phyloP scores from a whole-genome alignment of 2,113 vertebrate species.

The Eulacestoma nigropectus region DNA sequence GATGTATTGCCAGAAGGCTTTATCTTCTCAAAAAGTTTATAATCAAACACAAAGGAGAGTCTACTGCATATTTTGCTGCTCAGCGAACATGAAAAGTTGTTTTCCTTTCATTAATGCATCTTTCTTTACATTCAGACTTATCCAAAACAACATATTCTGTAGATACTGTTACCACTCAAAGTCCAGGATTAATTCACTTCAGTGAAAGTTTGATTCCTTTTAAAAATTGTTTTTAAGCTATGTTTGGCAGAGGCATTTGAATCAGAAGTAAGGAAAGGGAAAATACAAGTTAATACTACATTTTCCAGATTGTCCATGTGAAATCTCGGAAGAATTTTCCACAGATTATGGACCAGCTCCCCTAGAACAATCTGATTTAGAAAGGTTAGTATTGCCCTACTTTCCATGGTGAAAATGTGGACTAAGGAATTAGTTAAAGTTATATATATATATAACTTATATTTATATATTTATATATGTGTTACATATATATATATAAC shows the following conservation, averaged over 20 bases:
- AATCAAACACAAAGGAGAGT: slow-evolving; percentile 52
- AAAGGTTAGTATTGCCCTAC: not conserved
- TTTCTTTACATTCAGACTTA: slow-evolving; percentile 31
- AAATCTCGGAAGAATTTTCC: not conserved
- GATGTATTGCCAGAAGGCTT: slow-evolving; percentile 65
- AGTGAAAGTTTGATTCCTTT: not conserved
- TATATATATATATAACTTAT: not conserved
- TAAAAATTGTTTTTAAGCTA: not conserved
- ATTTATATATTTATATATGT: no score
- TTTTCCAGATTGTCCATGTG: not conserved
- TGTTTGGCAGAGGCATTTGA: not conserved
- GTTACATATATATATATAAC: no score
- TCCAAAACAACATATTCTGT: slow-evolving; percentile 23
- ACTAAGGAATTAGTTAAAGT: not conserved
- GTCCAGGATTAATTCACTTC: slow-evolving; percentile 19
- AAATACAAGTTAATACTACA: not conserved
- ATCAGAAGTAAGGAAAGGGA: not conserved
- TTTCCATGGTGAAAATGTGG: not conserved
- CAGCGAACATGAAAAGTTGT: slow-evolving; percentile 40
- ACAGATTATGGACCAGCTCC: not conserved
- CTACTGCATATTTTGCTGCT: slow-evolving; percentile 48
- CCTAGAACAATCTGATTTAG: not conserved
- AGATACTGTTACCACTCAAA: slow-evolving; percentile 10
- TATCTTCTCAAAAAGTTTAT: slow-evolving; percentile 51
- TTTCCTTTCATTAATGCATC: slow-evolving; percentile 54